These are phyloP conservation scores for Montipora cactus DNA, from an alignment of 64 coral and sea anemone genomes.

Conservation along the genomic window DNA sequence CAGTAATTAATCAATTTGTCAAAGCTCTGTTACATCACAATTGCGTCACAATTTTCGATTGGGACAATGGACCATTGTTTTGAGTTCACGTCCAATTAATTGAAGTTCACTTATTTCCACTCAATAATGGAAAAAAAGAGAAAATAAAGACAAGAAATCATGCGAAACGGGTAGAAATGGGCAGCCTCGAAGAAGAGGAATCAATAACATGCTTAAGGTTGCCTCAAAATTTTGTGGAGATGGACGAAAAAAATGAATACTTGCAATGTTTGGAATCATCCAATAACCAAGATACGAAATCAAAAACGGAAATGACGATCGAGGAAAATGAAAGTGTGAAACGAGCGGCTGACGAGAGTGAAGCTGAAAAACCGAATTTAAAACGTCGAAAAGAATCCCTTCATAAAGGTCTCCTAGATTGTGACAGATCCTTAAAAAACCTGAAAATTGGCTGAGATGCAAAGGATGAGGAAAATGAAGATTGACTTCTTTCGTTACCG, in stretches of 20 bases:
- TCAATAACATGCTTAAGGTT: not conserved
- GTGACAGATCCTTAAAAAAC: constrained; percentile 16
- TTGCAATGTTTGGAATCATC: not conserved
- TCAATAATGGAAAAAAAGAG: not conserved
- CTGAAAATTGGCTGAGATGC: constrained; percentile 3
- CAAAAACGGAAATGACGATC: not conserved
- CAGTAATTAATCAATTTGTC: too few relatives aligned
- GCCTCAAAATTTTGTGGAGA: not conserved
- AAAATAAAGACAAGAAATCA: not conserved
- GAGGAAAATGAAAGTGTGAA: not conserved
- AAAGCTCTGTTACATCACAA: too few relatives aligned
- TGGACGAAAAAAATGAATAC: not conserved
- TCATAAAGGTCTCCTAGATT: not conserved
- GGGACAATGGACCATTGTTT: too few relatives aligned
- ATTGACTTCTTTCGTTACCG: not conserved
- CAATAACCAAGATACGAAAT: not conserved
- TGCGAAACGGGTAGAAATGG: not conserved
- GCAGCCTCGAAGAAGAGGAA: not conserved
- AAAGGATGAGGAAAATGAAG: not conserved
- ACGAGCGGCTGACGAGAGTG: not conserved
- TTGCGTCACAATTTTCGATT: too few relatives aligned
- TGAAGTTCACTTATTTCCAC: too few relatives aligned
- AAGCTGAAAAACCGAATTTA: constrained; percentile 8
- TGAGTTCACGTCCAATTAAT: too few relatives aligned
- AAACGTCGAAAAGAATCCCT: not conserved